These are phyloP conservation scores for Lota lota DNA, from an alignment of 2,113 vertebrate genomes.

Conservation along the genomic window DNA sequence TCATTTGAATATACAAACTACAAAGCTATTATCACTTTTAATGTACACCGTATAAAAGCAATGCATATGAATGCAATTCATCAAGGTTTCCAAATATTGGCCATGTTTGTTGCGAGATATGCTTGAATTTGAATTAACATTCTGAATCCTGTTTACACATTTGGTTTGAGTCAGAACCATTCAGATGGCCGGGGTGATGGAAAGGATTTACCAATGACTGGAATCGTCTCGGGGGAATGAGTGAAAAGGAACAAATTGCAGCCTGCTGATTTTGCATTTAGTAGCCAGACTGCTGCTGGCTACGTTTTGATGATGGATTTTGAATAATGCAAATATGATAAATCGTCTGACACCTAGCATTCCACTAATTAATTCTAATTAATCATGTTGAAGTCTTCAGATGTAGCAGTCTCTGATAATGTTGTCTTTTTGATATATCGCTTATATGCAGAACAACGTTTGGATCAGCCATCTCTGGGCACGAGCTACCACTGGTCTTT, in stretches of 20 bases:
- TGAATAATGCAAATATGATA: conserved; percentile 72
- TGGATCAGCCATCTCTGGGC: conserved; percentile 55
- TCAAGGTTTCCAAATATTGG: too few relatives aligned
- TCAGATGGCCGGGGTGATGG: conserved; percentile 30
- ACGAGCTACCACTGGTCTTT: conserved; percentile 38
- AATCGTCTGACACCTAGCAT: conserved; percentile 65
- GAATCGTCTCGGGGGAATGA: conserved; percentile 34
- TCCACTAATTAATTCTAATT: conserved; percentile 74
- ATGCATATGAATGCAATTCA: too few relatives aligned
- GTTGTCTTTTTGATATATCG: conserved; percentile 71
- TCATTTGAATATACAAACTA: too few relatives aligned
- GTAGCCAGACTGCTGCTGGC: conserved; percentile 44
- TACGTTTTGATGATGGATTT: conserved; percentile 65
- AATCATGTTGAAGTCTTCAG: conserved; percentile 70
- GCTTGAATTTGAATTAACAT: not conserved
- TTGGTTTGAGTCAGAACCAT: conserved; percentile 27
- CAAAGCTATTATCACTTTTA: too few relatives aligned
- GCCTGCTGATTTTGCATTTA: conserved; percentile 59
- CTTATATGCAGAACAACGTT: conserved; percentile 52
- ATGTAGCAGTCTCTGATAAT: conserved; percentile 66
- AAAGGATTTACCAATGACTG: conserved; percentile 56
- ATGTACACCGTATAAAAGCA: too few relatives aligned
- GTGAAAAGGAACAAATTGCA: conserved; percentile 47
- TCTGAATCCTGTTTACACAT: conserved; percentile 23
- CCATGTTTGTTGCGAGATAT: too few relatives aligned